Evolutionary conservation across 2,113 vertebrate species (phyloP), one percentile per base, ranked within the genome.

Genomic region (Uropsilus gracilis): DNA sequence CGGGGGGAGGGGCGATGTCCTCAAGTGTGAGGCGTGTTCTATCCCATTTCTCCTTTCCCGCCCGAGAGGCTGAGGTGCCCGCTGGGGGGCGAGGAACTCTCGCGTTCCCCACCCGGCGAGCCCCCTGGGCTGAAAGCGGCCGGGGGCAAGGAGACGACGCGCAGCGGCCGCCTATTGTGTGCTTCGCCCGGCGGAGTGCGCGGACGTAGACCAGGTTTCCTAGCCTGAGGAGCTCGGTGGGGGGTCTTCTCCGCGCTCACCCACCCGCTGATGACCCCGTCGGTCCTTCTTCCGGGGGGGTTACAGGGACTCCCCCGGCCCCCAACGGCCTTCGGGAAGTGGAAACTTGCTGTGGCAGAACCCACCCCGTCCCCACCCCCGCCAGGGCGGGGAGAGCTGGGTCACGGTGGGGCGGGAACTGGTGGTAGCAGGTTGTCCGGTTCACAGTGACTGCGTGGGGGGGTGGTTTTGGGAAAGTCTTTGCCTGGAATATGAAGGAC

Each of bases 141-240:
- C 0, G 44, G 18, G 82, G n/a, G 10, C 72, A 68, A 39, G 18
- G 73, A 2, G 66, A 8, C 76, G 5, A 75, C 34, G 59, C 42
- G 80, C 39, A 90, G 88, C 82, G 4, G 78, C 80, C 1, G 22
- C 89, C 97, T 94, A 89, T 97, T 97, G 97, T 97, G 90, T 95
- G 63, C 82, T 71, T 28, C 14, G 6, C 50, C 3, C 2, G 39
- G 90, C 32, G 80, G 34, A 84, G 69, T 57, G 59, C 42, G 44
- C 44, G 2, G 26, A 16, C 26, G 26, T 55, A 77, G 28, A 69
- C n/a, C 83, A 24, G 26, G 20, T 57, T 94, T 93, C 68, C 53
- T 50, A 46, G 85, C 64, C 0, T 0, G 20, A 89, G 73, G 9
- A 24, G 18, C n/a, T 82, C 18, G 11, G 32, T 22, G 37, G 42